phyloP scores from a whole-genome alignment of 2,888 invertebrate genomes.

The Ashinkailepas kermadecensis region DNA sequence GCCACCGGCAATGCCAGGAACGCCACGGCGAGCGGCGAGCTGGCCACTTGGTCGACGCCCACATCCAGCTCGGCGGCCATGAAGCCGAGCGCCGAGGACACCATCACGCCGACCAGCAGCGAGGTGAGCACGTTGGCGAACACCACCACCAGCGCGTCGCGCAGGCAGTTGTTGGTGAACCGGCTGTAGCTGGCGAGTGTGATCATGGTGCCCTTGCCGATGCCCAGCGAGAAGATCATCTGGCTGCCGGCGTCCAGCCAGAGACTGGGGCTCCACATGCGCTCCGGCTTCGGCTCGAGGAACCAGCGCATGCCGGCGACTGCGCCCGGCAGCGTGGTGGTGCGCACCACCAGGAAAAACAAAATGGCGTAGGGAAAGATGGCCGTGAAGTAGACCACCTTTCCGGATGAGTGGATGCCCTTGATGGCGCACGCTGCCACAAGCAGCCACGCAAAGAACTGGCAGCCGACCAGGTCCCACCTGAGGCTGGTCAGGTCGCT shows the following conservation, averaged over 20 bases:
- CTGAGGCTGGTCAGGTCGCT: slow-evolving; percentile 49
- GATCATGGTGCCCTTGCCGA: slow-evolving; percentile 31
- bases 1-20: no score
- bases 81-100: no score
- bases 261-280: slow-evolving; percentile 60
- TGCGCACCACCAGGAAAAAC: slow-evolving; percentile 56
- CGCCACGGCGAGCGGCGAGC: no score
- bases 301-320: slow-evolving; percentile 56
- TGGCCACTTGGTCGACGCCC: no score
- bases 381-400: slow-evolving; percentile 67
- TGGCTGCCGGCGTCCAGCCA: slow-evolving; percentile 33
- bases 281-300: slow-evolving; percentile 66
- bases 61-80: no score
- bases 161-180: slow-evolving; percentile 33
- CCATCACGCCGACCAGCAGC: no score
- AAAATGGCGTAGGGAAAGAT: slow-evolving; percentile 68
- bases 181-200: slow-evolving; percentile 32
- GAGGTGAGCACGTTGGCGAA: no score
- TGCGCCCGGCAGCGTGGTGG: no score
- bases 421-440: slow-evolving; percentile 69
- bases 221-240: slow-evolving; percentile 31
- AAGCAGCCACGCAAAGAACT: slow-evolving; percentile 68
- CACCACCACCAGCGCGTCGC: no score
- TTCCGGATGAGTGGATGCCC: slow-evolving; percentile 71
- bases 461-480: slow-evolving; percentile 62